These are phyloP conservation scores for Tachyglossus aculeatus DNA, from an alignment of 2,797 vertebrate genomes.

Conservation along the genomic window DNA sequence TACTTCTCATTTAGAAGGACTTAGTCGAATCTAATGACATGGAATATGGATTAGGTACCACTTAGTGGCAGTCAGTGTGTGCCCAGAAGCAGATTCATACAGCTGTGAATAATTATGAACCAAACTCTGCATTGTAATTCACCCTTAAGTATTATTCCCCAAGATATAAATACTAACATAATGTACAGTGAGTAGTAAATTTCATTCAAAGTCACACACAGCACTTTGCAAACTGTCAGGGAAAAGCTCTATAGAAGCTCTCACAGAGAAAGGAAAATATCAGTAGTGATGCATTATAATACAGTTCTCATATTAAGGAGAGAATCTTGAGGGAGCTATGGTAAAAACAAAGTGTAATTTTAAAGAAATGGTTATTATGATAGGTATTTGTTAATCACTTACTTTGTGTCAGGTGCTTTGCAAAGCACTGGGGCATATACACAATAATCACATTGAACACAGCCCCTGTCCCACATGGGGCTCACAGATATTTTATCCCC, in stretches of 20 bases:
- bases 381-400: too few species aligned
- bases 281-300: not conserved
- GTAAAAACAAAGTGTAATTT: not conserved
- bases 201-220: slow-evolving; percentile 9
- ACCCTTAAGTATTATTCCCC: not conserved
- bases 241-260: not conserved
- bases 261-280: not conserved
- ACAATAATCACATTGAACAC: too few species aligned
- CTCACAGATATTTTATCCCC: too few species aligned
- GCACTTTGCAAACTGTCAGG: not conserved
- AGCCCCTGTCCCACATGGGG: too few species aligned
- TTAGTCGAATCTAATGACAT: too few species aligned
- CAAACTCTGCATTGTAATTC: slow-evolving; percentile 18
- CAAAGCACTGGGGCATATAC: too few species aligned
- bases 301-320: not conserved
- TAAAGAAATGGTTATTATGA: not conserved
- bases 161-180: not conserved
- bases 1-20: not conserved
- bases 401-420: too few species aligned
- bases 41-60: not conserved
- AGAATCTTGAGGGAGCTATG: not conserved
- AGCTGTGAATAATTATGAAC: not conserved
- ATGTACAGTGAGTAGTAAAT: not conserved
- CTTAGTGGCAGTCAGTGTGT: slow-evolving; percentile 6
- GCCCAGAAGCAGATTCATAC: not conserved